Base-by-base conservation (phyloP, 2,113 vertebrate genomes). In the Boulengeromyrus knoepffleri region DNA sequence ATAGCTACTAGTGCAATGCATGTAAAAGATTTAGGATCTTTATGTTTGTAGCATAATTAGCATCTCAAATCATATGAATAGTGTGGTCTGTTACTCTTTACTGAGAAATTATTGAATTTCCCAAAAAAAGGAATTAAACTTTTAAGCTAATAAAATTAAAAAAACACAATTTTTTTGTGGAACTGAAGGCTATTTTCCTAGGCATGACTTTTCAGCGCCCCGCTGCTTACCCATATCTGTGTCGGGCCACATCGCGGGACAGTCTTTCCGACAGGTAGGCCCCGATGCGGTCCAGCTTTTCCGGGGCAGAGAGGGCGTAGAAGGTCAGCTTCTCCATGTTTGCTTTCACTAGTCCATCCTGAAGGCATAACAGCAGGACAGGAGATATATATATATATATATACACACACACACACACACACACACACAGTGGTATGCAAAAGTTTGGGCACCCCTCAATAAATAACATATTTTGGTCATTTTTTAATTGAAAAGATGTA, bases 241-340 rank as follows among this genome's bases (percentile, higher is more conserved):
- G 98, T 27, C 98, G 96, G 77, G 98, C 97, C 88, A 99, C 98
- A 0, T 99, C 98, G 5, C 98, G 95, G 86, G 97, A 99, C 77
- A 99, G 95, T 74, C 97, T 96, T 94, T 99, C 98, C 0, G 98
- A 99, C 66, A 99, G 96, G 94, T 99, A 99, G 21, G 98, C 97
- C 0, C 98, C 98, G 1, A 99, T 99, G 46, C 98, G 97, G 92
- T 99, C 98, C 80, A 99, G 95, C 91, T 99, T 99, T 93, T 99
- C 98, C 0, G 98, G 98, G 89, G 98, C 98, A 2, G 98, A 99
- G 89, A 99, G 95, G 39, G 98, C 98, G 0, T 99, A 99, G 93
- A 99, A 99, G 0, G 98, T 99, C 94, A 99, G 95, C 95, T 99
- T 99, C 94, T 99, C 98, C 98, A 99, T 99, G 95, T 99, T 99